These are phyloP conservation scores for Pachyrhynchus sulphureomaculatus DNA, from an alignment of 1,140 invertebrate genomes.

Conservation along the genomic window DNA sequence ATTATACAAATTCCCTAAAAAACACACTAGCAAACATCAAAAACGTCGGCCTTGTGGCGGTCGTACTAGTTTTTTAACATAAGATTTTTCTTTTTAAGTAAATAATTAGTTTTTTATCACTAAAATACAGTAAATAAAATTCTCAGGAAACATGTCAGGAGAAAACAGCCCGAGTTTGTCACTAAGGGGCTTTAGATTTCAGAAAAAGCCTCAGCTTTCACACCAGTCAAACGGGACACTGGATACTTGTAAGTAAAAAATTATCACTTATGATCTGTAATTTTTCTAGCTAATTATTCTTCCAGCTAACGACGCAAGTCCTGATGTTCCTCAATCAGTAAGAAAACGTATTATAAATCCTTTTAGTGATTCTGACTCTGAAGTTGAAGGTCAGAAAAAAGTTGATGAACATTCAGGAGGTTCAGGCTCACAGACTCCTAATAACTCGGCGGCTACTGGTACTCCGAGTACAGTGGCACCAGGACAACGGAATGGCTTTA, in stretches of 20 bases:
- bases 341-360: constrained; percentile 34
- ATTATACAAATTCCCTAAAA: background rate
- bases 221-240: constrained; percentile 26
- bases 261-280: background rate
- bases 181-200: constrained; percentile 42
- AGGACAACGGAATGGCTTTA: constrained; percentile 17
- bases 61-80: constrained; percentile 1
- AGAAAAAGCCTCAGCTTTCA: constrained; percentile 43
- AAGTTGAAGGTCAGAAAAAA: constrained; percentile 35
- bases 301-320: constrained; percentile 18
- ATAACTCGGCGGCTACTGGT: background rate
- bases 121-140: background rate
- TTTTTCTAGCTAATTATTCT: constrained; percentile 4
- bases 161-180: constrained; percentile 36
- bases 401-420: background rate
- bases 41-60: constrained; percentile 3
- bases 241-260: constrained; percentile 36
- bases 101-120: background rate
- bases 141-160: constrained; percentile 31
- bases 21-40: constrained; percentile 10
- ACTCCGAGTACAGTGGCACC: too few relatives aligned
- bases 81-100: background rate
- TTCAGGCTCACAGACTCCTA: background rate
- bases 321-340: background rate
- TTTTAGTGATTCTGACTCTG: constrained; percentile 46